A percentile compares a stretch with the other conserved stretches of the same genome.
Conservation (phyloP, 2,888 invertebrate genomes). For the Spialia ferax region DNA sequence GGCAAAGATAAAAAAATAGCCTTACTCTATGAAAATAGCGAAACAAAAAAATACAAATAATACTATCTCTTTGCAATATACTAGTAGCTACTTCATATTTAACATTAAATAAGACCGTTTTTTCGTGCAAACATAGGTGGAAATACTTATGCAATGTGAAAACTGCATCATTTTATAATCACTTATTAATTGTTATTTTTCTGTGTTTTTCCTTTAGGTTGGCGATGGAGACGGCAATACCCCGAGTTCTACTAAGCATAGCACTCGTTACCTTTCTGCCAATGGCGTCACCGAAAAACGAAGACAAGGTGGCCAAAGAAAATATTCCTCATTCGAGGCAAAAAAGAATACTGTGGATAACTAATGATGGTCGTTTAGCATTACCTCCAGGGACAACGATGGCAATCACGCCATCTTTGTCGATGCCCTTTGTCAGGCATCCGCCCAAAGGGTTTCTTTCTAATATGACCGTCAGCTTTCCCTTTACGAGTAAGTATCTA, state of each 20-base stretch:
- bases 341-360: conserved; percentile 94
- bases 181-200: not conserved
- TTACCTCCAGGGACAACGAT: conserved; percentile 94
- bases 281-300: conserved; percentile 67
- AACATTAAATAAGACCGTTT: too few relatives aligned
- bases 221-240: conserved; percentile 77
- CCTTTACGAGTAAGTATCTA: conserved; percentile 92
- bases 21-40: too few relatives aligned
- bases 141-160: too few relatives aligned
- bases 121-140: too few relatives aligned
- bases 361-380: conserved; percentile 93
- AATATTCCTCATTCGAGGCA: conserved; percentile 90
- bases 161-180: not conserved
- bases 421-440: conserved; percentile 93
- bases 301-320: conserved; percentile 69
- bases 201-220: conserved; percentile 6
- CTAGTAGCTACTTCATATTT: too few relatives aligned
- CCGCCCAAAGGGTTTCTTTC: conserved; percentile 95
- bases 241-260: conserved; percentile 78
- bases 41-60: too few relatives aligned
- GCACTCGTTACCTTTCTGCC: conserved; percentile 76
- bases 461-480: conserved; percentile 93
- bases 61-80: too few relatives aligned
- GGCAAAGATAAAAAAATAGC: too few relatives aligned
- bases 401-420: conserved; percentile 92